Evolutionary conservation across 2,888 invertebrate species (phyloP), one percentile per base, ranked within the genome.

Genomic region (Idaea biselata): DNA sequence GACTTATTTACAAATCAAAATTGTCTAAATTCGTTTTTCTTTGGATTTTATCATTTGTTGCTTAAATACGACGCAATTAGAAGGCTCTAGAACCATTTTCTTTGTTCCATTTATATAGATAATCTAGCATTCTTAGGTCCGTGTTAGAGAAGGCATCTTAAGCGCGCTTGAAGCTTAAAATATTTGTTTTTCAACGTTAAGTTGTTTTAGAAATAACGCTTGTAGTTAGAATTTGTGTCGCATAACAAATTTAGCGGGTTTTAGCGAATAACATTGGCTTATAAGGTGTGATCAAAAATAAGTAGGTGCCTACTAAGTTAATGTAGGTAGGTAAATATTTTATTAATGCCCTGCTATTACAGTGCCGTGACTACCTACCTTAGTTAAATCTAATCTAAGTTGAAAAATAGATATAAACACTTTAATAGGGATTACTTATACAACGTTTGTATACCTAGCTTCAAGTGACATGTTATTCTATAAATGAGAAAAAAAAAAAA

Each of bases 251-350:
- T 44, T 44, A 11, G 44, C 44, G 14, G 11, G 44, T 4, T 44
- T 44, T 44, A 44, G 44, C 44, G 44, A 44, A 44, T 44, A 44
- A 44, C 44, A 44, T 44, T 44, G 44, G 44, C 44, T 44, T 44
- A 44, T 44, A 44, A 25, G 5, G 44, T 44, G 44, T 44, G 44
- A 44, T 44, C 5, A 44, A 44, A 8, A 44, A 44, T 7, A 33
- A 44, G 44, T 44, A 44, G 44, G 44, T 4, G n/a, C n/a, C n/a
- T n/a, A 44, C 11, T 44, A 11, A 14, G 8, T 44, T 2, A 44
- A 44, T 0, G 14, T 44, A 44, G 44, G 44, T 44, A 8, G 44
- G 44, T 44, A 14, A 1, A 11, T 44, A 0, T 11, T 25, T 25
- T 25, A 1, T 25, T 25, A 25, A 5, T 1, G 25, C 5, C 25